Evolutionary conservation across 2,113 vertebrate species (phyloP).

Genomic region (Cathartes aura): DNA sequence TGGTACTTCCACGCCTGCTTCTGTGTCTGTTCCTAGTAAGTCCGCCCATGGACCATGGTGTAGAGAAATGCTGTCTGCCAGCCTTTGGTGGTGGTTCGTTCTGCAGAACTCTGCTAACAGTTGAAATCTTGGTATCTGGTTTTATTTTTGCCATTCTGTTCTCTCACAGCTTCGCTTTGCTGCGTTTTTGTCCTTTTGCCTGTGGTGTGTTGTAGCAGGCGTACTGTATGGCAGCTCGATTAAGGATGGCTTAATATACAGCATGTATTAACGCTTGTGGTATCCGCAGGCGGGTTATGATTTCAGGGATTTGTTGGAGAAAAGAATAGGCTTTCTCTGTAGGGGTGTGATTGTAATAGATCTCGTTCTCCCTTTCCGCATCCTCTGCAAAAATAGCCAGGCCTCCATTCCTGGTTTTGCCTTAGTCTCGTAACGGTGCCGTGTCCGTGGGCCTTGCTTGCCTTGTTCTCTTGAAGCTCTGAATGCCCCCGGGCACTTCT

Average conservation of each 20-base stretch:
- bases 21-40: not conserved
- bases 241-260: too few species aligned
- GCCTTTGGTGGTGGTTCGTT: not conserved
- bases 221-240: rapidly evolving
- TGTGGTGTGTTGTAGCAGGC: not conserved
- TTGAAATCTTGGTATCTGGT: not conserved
- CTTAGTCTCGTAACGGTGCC: not conserved
- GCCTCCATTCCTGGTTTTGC: not conserved
- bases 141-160: not conserved
- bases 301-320: not conserved
- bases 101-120: not conserved
- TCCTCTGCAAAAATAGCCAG: not conserved
- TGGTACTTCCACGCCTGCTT: not conserved
- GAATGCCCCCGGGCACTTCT: not conserved
- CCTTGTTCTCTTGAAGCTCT: not conserved
- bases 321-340: not conserved
- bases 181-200: not conserved
- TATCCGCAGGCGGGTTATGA: not conserved
- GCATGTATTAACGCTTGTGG: too few species aligned
- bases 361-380: rapidly evolving
- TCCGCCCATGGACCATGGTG: rapidly evolving
- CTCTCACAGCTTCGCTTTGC: not conserved
- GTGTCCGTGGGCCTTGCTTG: not conserved
- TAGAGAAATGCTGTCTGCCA: not conserved
- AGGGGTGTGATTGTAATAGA: not conserved